Percentiles rank a stretch among this genome's conserved stretches.
phyloP scores from a whole-genome alignment of 2,888 invertebrate species.

The Cybosia mesomella region DNA sequence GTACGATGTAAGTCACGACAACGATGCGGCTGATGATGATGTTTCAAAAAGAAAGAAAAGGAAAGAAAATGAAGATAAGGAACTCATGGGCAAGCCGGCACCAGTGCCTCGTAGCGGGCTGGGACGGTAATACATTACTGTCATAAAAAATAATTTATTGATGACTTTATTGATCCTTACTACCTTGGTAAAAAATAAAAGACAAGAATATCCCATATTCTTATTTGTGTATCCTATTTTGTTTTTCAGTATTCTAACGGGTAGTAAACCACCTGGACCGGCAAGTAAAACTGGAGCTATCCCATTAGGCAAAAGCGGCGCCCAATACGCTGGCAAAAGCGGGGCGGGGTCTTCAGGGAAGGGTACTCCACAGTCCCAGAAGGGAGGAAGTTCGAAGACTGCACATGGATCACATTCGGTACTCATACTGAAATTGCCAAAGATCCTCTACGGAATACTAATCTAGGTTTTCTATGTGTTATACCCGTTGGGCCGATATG shows the following conservation, averaged over 20 bases:
- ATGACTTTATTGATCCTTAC: background rate
- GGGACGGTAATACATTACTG: conserved; percentile 65
- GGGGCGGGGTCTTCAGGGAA: conserved; percentile 61
- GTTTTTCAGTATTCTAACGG: conserved; percentile 70
- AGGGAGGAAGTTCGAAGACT: conserved; percentile 65
- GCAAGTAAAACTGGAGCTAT: conserved; percentile 84
- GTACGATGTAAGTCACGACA: conserved; percentile 84
- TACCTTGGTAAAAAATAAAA: background rate
- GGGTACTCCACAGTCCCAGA: conserved; percentile 59
- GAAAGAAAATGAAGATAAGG: conserved; percentile 89
- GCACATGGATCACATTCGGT: conserved; percentile 72
- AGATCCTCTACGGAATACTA: background rate
- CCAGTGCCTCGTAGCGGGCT: conserved; percentile 70
- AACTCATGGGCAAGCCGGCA: conserved; percentile 85
- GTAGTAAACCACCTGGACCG: conserved; percentile 84
- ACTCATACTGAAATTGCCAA: conserved; percentile 17
- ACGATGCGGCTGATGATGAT: conserved; percentile 88
- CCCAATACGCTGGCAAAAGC: conserved; percentile 63
- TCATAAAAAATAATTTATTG: background rate
- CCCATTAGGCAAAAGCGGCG: conserved; percentile 70
- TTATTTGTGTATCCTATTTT: background rate
- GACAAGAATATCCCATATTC: background rate
- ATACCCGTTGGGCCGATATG: background rate
- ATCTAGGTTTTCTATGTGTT: background rate
- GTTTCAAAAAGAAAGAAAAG: conserved; percentile 91